Percentiles rank a stretch among this genome's conserved stretches.
Conservation (phyloP, 1,140 invertebrate genomes). For the Neodiprion fabricii region DNA sequence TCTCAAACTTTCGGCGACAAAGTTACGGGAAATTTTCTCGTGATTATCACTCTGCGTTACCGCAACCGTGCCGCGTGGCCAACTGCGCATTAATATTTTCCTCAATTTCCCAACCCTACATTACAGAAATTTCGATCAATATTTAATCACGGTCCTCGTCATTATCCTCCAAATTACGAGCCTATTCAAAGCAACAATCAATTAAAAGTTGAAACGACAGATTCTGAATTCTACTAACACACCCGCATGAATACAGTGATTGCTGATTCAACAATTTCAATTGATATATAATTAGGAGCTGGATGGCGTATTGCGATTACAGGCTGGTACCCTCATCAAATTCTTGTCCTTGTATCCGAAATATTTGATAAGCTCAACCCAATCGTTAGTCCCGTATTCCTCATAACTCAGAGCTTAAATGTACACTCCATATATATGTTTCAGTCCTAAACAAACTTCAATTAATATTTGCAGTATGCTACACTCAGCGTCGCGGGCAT, state of each 20-base stretch:
- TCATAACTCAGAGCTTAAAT: too few relatives aligned
- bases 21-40: too few relatives aligned
- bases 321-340: background rate
- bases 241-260: background rate
- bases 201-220: constrained; percentile 28
- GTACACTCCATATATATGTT: too few relatives aligned
- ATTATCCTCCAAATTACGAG: constrained; percentile 34
- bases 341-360: background rate
- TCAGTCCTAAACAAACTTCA: too few relatives aligned
- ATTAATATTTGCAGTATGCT: too few relatives aligned
- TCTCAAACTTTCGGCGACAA: too few relatives aligned
- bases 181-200: constrained; percentile 24
- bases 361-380: too few relatives aligned
- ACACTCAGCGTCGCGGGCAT: too few relatives aligned
- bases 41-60: too few relatives aligned
- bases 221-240: background rate
- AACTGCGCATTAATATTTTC: background rate
- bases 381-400: too few relatives aligned
- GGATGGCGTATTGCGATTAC: too few relatives aligned
- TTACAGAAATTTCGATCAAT: background rate
- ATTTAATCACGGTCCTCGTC: constrained; percentile 20
- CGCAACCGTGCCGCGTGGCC: too few relatives aligned
- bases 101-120: background rate
- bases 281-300: background rate
- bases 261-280: background rate